Evolutionary conservation across 2,888 invertebrate species (phyloP).

Genomic region (Eustalomyia histrio): DNA sequence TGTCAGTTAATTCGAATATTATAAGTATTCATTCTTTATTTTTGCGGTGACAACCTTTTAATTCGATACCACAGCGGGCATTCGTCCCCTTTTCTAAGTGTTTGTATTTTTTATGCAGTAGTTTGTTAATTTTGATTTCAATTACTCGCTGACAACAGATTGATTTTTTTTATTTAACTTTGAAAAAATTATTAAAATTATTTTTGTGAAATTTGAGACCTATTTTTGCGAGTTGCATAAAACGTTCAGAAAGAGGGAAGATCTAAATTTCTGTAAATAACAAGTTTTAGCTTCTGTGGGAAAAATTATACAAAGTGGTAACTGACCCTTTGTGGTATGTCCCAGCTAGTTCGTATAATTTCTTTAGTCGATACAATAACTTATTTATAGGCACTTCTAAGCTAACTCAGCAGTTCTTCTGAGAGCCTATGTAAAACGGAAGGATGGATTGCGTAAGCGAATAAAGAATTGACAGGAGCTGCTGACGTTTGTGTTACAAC

Average conservation of each 20-base stretch:
- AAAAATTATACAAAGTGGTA: too few relatives aligned
- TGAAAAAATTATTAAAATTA: too few relatives aligned
- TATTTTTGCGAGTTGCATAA: too few relatives aligned
- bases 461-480: background rate
- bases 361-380: too few relatives aligned
- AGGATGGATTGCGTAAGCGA: background rate
- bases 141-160: constrained; percentile 48
- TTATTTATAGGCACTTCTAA: too few relatives aligned
- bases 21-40: constrained; percentile 28
- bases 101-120: background rate
- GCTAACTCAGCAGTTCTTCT: too few relatives aligned
- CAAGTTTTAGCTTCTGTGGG: too few relatives aligned
- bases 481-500: background rate
- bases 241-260: too few relatives aligned
- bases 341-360: too few relatives aligned
- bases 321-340: too few relatives aligned
- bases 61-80: constrained; percentile 68
- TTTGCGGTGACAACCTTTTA: constrained; percentile 71
- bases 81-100: constrained; percentile 17
- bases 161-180: constrained; percentile 28
- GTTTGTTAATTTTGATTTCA: constrained; percentile 39
- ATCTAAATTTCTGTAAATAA: too few relatives aligned
- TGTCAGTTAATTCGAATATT: constrained; percentile 45
- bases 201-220: too few relatives aligned
- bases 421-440: background rate